A percentile compares a stretch with the other conserved stretches of the same genome.
phyloP scores from a whole-genome alignment of 1,140 invertebrate species.

The Gryon sp. region DNA sequence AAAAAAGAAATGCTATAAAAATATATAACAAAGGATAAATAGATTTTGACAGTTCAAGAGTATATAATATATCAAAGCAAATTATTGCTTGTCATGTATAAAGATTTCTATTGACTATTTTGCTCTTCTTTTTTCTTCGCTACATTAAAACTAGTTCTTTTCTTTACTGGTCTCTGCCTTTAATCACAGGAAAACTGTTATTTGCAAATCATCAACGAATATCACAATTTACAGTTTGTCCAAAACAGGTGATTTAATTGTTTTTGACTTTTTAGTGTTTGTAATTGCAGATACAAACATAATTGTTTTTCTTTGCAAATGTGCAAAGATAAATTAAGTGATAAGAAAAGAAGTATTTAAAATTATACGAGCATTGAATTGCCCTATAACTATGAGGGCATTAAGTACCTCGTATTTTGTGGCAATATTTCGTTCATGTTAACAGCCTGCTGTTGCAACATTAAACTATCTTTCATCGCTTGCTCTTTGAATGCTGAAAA shows the following conservation, averaged over 20 bases:
- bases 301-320: constrained; percentile 2
- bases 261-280: constrained; percentile 7
- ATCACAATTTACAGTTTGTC: constrained; percentile 54
- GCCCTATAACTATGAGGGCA: constrained; percentile 73
- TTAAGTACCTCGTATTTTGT: constrained; percentile 78
- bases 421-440: constrained; percentile 78
- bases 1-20: constrained; percentile 13
- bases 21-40: constrained; percentile 22
- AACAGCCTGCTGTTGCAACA: constrained; percentile 72
- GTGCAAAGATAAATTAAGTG: constrained; percentile 10
- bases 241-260: background rate
- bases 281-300: constrained; percentile 32
- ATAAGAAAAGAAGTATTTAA: constrained; percentile 15
- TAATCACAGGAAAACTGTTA: constrained; percentile 50
- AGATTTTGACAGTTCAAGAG: constrained; percentile 11
- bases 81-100: constrained; percentile 31
- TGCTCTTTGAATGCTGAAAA: constrained; percentile 76
- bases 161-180: constrained; percentile 18
- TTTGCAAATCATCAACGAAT: constrained; percentile 50
- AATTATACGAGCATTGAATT: constrained; percentile 2
- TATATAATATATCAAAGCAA: constrained; percentile 10
- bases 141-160: constrained; percentile 10
- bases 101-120: constrained; percentile 46
- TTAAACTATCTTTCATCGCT: constrained; percentile 69
- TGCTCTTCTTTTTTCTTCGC: background rate